Percentiles rank a stretch among this genome's conserved stretches.
Evolutionary conservation across 2,888 invertebrate species (phyloP).

Genomic region (Metopia argyrocephala): DNA sequence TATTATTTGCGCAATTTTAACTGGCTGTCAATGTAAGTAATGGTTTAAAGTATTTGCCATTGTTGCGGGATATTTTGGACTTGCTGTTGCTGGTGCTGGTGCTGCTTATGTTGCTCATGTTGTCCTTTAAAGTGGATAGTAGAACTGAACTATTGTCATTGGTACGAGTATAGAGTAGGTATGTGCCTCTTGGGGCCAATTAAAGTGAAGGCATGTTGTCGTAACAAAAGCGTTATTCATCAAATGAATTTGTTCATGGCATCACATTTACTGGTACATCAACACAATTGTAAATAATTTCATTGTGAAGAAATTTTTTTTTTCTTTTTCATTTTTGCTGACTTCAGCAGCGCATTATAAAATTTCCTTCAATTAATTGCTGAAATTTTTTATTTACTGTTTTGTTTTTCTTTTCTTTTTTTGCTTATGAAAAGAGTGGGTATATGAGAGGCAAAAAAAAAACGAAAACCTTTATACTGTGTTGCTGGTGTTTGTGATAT

Average conservation of each 20-base stretch:
- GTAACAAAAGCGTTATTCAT: slow-evolving; percentile 40
- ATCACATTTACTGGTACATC: background rate
- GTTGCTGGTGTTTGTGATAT: no score
- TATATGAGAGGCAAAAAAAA: background rate
- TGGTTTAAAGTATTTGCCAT: slow-evolving; percentile 50
- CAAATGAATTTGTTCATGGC: slow-evolving; percentile 48
- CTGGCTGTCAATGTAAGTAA: slow-evolving; percentile 33
- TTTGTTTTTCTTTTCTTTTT: background rate
- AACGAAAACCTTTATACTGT: background rate
- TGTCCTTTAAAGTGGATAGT: slow-evolving; percentile 50
- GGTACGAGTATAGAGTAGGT: no score
- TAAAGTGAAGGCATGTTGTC: slow-evolving; percentile 60
- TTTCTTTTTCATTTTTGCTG: slow-evolving; percentile 26
- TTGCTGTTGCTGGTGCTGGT: slow-evolving; percentile 1
- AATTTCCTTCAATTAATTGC: slow-evolving; percentile 63
- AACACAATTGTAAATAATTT: slow-evolving; percentile 43
- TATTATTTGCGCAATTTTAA: no score
- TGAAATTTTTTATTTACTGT: slow-evolving; percentile 58
- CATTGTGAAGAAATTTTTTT: slow-evolving; percentile 17
- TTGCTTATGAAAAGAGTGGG: background rate
- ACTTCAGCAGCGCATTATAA: slow-evolving; percentile 46
- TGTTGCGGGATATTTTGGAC: no score
- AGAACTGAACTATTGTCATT: slow-evolving; percentile 39
- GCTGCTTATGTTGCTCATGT: slow-evolving; percentile 11
- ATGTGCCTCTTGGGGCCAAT: slow-evolving; percentile 63